Conservation (phyloP, 2,113 vertebrate genomes). For the Podocnemis expansa region DNA sequence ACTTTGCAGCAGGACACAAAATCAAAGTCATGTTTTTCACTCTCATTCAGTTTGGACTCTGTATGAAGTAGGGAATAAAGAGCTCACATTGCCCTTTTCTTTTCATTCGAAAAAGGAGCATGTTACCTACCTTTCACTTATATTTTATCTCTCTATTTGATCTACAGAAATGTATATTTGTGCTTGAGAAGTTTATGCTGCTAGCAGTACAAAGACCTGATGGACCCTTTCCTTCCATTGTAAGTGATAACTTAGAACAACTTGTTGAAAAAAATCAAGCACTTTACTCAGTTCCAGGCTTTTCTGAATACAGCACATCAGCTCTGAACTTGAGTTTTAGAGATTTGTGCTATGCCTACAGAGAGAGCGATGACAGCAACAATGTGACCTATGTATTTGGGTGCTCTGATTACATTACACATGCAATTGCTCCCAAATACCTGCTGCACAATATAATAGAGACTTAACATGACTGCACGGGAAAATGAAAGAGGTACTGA, state of each 20-base stretch:
- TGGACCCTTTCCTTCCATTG: not conserved
- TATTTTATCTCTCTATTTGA: not conserved
- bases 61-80: not conserved
- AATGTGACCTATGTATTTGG: not conserved
- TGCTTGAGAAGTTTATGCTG: not conserved
- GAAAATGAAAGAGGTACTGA: not conserved
- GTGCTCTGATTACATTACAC: not conserved
- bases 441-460: not conserved
- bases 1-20: rapidly evolving
- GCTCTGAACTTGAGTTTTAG: not conserved
- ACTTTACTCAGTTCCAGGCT: rapidly evolving
- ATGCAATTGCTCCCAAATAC: not conserved
- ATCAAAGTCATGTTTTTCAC: not conserved
- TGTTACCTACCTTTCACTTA: not conserved
- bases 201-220: not conserved
- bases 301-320: not conserved
- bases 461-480: not conserved
- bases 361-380: not conserved
- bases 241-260: not conserved
- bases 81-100: not conserved
- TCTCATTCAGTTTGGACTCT: not conserved
- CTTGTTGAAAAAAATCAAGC: not conserved
- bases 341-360: not conserved
- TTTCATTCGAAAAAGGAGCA: not conserved
- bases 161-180: not conserved